These are phyloP conservation scores for Microcebus griseorufus DNA, from an alignment of 2,113 vertebrate species.

Conservation along the genomic window DNA sequence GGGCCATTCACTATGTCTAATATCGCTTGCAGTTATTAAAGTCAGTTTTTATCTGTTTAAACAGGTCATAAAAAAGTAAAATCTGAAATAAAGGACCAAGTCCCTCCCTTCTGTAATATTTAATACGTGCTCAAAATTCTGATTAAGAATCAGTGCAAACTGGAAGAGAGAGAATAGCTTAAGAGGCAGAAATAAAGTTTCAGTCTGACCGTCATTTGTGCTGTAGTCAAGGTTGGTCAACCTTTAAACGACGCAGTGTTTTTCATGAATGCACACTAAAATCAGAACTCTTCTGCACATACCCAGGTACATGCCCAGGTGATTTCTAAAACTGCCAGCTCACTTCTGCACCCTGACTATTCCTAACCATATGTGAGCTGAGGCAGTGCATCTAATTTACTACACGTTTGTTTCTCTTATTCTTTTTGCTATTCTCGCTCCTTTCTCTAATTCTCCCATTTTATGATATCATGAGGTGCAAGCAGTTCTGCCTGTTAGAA, in stretches of 20 bases:
- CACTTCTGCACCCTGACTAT: not conserved
- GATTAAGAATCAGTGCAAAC: slow-evolving; percentile 12
- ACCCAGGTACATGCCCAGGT: not conserved
- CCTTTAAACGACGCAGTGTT: not conserved
- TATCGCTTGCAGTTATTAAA: slow-evolving; percentile 69
- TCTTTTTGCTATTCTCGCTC: not conserved
- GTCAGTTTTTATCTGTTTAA: slow-evolving; percentile 73
- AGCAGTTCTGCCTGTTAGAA: not conserved
- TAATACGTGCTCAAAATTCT: slow-evolving; percentile 22
- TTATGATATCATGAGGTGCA: not conserved
- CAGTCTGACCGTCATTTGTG: not conserved
- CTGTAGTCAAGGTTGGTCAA: not conserved
- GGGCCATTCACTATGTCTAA: slow-evolving; percentile 71
- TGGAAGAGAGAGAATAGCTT: not conserved
- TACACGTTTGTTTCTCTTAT: not conserved
- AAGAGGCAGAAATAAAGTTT: not conserved
- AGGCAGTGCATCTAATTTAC: not conserved
- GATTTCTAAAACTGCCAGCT: not conserved
- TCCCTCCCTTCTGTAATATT: not conserved
- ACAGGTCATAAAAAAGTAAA: slow-evolving; percentile 62
- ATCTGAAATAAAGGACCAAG: slow-evolving; percentile 22
- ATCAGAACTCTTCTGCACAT: not conserved
- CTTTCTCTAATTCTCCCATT: not conserved
- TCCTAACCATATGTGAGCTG: not conserved
- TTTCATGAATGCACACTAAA: not conserved